Evolutionary conservation across 1,140 invertebrate species (phyloP).

Genomic region (Drosophila guanche): DNA sequence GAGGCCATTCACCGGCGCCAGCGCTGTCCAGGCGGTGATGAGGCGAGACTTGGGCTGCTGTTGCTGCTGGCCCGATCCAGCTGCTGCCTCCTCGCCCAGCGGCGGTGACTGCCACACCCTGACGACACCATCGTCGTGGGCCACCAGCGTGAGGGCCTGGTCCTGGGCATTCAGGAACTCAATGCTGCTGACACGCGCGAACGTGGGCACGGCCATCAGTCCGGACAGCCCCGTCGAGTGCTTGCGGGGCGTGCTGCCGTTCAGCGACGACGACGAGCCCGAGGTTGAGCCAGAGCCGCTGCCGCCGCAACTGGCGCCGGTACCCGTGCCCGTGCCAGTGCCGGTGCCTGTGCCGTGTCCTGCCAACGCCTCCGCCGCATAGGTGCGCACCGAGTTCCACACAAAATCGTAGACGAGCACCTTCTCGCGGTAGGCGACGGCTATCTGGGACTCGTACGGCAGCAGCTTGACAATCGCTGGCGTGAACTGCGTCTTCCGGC

Average conservation of each 20-base stretch:
- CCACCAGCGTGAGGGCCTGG: constrained; percentile 84
- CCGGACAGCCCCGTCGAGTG: constrained; percentile 36
- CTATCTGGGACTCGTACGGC: constrained; percentile 94
- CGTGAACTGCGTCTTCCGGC: constrained; percentile 90
- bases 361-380: constrained; percentile 36
- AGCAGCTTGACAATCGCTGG: constrained; percentile 93
- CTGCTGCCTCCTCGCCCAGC: background rate
- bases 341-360: background rate
- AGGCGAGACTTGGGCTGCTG: constrained; percentile 36
- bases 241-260: constrained; percentile 41
- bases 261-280: constrained; percentile 28
- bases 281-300: constrained; percentile 30
- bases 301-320: background rate
- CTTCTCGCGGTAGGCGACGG: constrained; percentile 92
- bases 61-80: constrained; percentile 1
- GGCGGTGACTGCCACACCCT: constrained; percentile 83
- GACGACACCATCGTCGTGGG: constrained; percentile 85
- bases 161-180: constrained; percentile 96
- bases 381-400: constrained; percentile 59
- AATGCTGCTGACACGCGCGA: constrained; percentile 89
- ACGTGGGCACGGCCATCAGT: background rate
- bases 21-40: constrained; percentile 72
- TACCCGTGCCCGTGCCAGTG: background rate
- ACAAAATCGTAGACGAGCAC: constrained; percentile 85
- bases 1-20: constrained; percentile 26